phyloP scores from a whole-genome alignment of 2,797 vertebrate genomes.

The Rhinoraja longicauda region DNA sequence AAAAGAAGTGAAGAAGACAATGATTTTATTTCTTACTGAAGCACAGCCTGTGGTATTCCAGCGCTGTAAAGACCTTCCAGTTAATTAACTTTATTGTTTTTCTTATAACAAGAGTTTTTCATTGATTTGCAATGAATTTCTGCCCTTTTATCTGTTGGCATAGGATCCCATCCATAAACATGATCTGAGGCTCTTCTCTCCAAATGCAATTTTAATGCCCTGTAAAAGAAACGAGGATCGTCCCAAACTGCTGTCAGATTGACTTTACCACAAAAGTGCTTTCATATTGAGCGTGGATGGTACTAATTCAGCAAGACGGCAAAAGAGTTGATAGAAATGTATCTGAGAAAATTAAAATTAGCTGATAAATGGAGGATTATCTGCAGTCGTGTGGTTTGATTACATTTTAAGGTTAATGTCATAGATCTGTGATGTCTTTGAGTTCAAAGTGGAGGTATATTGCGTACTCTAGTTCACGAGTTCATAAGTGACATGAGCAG shows the following conservation, averaged over 20 bases:
- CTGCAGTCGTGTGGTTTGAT: neutral
- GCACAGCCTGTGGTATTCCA: neutral
- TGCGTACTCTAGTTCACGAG: neutral
- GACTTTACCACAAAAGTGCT: neutral
- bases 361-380: neutral
- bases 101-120: neutral
- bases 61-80: neutral
- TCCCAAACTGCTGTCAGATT: neutral
- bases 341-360: neutral
- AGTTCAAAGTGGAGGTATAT: neutral
- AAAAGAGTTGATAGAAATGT: neutral
- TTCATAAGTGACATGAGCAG: no score
- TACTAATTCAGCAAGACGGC: neutral
- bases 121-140: slow-evolving; percentile 17
- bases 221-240: neutral
- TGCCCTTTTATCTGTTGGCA: slow-evolving; percentile 8
- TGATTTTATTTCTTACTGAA: neutral
- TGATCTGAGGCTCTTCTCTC: neutral
- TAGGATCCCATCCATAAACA: neutral
- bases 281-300: neutral
- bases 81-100: slow-evolving; percentile 21
- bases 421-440: neutral
- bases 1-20: neutral
- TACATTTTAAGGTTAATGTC: neutral
- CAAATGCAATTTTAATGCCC: neutral